Base-by-base conservation (phyloP, 2,113 vertebrate genomes). In the Aphelocoma coerulescens region DNA sequence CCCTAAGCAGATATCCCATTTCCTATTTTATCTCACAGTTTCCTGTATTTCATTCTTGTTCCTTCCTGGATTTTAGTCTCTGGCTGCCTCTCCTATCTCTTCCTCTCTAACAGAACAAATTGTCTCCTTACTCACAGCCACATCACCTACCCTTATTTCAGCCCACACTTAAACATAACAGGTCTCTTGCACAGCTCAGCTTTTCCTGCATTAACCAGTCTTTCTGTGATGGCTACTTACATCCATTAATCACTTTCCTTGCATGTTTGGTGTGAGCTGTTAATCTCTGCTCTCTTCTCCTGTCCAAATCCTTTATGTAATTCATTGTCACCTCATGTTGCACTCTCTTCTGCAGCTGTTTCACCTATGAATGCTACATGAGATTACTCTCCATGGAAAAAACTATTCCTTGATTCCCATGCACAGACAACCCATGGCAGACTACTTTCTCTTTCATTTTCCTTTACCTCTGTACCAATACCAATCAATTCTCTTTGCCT, bases 41-140 rank as follows among this genome's bases (percentile, higher is more conserved):
- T 92, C 63, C 91, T 84, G 35, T 76, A 55, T 92, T 94, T 91
- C 18, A 33, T 62, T 86, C 26, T 94, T 88, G 85, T 74, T 91
- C 30, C 39, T 95, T 95, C 91, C 72, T 92, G 79, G 20, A 88
- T 28, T 95, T 91, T 10, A 33, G 57, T 61, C 49, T 71, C 62
- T 91, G 81, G 35, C 62, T 85, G 75, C 37, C 58, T 90, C 54
- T 83, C 74, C 67, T 90, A 85, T 88, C 82, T 90, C 75, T 88
- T 93, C 49, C 58, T 62, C 33, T 76, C 16, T 85, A 88, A 62
- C 26, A 62, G 78, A 85, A 83, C 44, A 93, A 94, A 84, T 61
- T 88, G 35, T 83, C 63, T 83, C 0, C 0, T 46, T 84, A 58
- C 21, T 80, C 63, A 24, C 75, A 89, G 62, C 26, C 21, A 68